Evolutionary conservation across 2,888 invertebrate genomes (phyloP).

Genomic region (Morpho achilles): DNA sequence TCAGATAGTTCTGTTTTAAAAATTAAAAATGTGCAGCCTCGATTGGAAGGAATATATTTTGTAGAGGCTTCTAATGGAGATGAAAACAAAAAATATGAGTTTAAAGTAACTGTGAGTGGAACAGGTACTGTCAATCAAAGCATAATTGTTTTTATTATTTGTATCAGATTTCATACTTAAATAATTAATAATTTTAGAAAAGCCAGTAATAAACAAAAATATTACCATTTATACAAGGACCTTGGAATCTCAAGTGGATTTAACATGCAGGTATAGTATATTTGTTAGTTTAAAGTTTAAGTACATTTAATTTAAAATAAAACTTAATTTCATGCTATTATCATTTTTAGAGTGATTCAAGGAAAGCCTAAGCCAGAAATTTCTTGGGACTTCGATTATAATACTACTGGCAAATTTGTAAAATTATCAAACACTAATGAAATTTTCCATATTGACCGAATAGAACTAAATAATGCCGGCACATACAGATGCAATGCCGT

Average conservation of each 20-base stretch:
- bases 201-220: constrained; percentile 37
- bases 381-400: constrained; percentile 35
- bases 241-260: constrained; percentile 26
- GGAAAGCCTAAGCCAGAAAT: constrained; percentile 24
- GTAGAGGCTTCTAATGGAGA: constrained; percentile 38
- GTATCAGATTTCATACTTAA: neutral
- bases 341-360: constrained; percentile 13
- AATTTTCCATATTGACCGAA: constrained; percentile 26
- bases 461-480: constrained; percentile 29
- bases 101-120: constrained; percentile 36
- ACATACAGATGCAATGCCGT: constrained; percentile 38
- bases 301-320: too few relatives aligned
- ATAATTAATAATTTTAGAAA: constrained; percentile 29
- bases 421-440: constrained; percentile 22
- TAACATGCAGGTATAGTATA: constrained; percentile 39
- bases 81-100: constrained; percentile 24
- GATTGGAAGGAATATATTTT: constrained; percentile 32
- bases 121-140: constrained; percentile 25
- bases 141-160: neutral
- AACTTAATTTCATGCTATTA: too few relatives aligned
- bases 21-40: constrained; percentile 37
- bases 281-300: too few relatives aligned
- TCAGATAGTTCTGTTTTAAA: constrained; percentile 33
- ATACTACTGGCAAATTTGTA: neutral
- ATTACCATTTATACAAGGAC: constrained; percentile 14